Base-by-base conservation (phyloP, 2,888 invertebrate genomes). In the Hydriomena furcata region DNA sequence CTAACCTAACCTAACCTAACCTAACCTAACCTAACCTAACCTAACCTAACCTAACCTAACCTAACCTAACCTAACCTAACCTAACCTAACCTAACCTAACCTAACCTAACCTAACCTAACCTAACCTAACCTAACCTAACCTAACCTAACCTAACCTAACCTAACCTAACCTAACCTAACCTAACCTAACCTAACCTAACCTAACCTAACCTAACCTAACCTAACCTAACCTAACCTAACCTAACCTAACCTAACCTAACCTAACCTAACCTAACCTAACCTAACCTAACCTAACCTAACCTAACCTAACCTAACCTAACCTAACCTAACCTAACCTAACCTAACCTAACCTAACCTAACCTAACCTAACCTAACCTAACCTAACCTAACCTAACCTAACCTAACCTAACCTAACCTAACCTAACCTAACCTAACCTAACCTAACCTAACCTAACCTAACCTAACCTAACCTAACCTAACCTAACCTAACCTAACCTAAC, bases 251-350 rank as follows among this genome's bases (percentile, higher is more conserved):
- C 54, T 54, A 54, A 53, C 53, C 52, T 52, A 52, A 46, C 52
- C 46, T 47, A 52, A 43, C 31, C 52, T 47, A 52, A 52, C 52
- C 52, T 52, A 52, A 52, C 52, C 53, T 53, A 53, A 53, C 53
- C 53, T 53, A 53, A 53, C 53, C 53, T 53, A 53, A 53, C 53
- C 53, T 53, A 53, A 53, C 53, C 53, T 53, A 53, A 53, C 53
- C 53, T 53, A 53, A 53, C 53, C 53, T 53, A 31, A 31, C 31
- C 36, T 31, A 52, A 52, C 52, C 52, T 52, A 52, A 52, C 52
- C 51, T 52, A 52, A 52, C 52, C 52, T 52, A 52, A 52, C 52
- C 52, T 52, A 52, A 51, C 51, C 46, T 52, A 52, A 52, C 52
- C 52, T 52, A 52, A 52, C 52, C 52, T 52, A 52, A 52, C 52